Conservation (phyloP, 2,797 vertebrate species). For the Capromys pilorides region DNA sequence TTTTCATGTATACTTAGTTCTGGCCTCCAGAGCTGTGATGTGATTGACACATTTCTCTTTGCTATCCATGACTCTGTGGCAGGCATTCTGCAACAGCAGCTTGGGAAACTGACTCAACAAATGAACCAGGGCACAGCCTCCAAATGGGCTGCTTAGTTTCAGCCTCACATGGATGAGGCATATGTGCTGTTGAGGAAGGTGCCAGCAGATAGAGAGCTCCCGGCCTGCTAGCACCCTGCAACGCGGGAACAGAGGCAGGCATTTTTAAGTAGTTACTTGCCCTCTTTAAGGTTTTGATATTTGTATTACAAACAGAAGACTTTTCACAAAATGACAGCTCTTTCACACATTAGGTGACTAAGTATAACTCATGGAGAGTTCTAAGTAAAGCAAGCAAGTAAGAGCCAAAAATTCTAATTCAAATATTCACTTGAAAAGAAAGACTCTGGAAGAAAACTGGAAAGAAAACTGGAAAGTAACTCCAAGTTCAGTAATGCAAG, state of each 20-base stretch:
- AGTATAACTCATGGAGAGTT: constrained; percentile 67
- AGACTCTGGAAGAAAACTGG: constrained; percentile 60
- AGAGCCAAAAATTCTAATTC: constrained; percentile 65
- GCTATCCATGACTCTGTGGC: no score
- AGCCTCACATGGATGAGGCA: background rate
- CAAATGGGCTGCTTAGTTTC: background rate
- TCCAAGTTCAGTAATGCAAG: constrained; percentile 63
- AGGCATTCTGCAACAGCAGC: background rate
- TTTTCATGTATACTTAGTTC: no score
- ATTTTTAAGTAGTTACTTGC: constrained; percentile 66
- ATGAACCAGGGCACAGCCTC: background rate
- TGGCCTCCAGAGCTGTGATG: no score
- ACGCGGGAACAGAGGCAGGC: constrained; percentile 5
- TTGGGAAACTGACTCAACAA: background rate
- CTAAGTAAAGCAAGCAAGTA: constrained; percentile 71
- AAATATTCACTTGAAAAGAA: constrained; percentile 65
- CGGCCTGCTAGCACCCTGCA: background rate
- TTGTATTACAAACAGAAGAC: constrained; percentile 74
- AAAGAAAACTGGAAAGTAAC: constrained; percentile 42
- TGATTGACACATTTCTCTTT: no score
- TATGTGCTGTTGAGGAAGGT: background rate
- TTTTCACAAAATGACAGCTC: constrained; percentile 70
- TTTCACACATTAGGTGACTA: constrained; percentile 74
- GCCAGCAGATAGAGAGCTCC: background rate
- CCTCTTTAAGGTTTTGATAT: constrained; percentile 63